Evolutionary conservation across 92 coral and sea anemone species (phyloP).

Genomic region (Parazoanthus swiftii): DNA sequence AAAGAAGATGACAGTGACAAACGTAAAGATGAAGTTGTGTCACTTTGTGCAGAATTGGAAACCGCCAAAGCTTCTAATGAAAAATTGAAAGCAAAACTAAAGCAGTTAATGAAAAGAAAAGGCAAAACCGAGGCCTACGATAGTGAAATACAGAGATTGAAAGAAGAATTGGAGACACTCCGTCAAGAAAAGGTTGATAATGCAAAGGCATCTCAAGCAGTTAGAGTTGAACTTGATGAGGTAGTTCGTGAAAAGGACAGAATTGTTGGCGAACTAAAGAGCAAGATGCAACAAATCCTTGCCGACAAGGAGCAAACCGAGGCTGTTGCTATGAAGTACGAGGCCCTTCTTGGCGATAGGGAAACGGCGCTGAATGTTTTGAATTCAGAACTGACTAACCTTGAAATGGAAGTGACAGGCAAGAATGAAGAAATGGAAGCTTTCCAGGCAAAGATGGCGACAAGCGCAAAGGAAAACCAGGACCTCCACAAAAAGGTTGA

Average conservation of each 20-base stretch:
- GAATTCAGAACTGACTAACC: conserved; percentile 48
- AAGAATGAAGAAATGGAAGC: conserved; percentile 38
- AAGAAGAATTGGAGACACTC: conserved; percentile 59
- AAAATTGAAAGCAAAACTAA: conserved; percentile 70
- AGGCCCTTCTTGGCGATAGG: conserved; percentile 63
- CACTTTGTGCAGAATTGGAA: conserved; percentile 51
- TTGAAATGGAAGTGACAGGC: conserved; percentile 47
- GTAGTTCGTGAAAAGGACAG: conserved; percentile 68
- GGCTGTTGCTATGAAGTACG: conserved; percentile 50
- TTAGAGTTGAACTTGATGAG: conserved; percentile 68
- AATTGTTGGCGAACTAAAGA: conserved; percentile 55
- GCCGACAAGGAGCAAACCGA: conserved; percentile 63
- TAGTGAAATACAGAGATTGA: conserved; percentile 49
- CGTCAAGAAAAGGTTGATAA: conserved; percentile 67
- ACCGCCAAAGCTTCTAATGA: conserved; percentile 65
- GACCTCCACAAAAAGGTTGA: conserved; percentile 20
- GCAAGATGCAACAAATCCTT: conserved; percentile 48
- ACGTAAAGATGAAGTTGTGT: conserved; percentile 6
- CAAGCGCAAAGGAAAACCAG: conserved; percentile 36
- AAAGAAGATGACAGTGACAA: background rate
- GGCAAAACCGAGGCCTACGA: conserved; percentile 51
- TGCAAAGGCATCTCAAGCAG: conserved; percentile 65
- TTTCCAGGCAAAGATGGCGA: conserved; percentile 29
- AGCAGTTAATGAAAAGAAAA: conserved; percentile 63
- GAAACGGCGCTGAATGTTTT: conserved; percentile 60